Base-by-base conservation (phyloP, 1,140 invertebrate species). In the Halictus rubicundus region DNA sequence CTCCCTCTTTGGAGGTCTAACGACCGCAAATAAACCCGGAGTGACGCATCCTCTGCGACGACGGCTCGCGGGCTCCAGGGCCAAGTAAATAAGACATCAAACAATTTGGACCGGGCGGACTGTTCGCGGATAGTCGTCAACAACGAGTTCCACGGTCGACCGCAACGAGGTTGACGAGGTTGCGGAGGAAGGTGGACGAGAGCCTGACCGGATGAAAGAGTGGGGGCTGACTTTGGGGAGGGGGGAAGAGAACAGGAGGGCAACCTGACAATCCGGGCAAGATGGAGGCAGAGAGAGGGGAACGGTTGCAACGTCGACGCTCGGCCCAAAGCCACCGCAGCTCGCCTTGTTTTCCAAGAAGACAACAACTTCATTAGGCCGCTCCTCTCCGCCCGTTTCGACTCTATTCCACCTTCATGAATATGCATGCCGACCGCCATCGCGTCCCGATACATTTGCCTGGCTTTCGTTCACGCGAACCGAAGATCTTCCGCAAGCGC, bases 301-400 rank as follows among this genome's bases (percentile, higher is more conserved):
- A 78, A 27, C 72, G 78, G 16, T 32, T 37, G 65, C 65, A n/a
- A 63, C 21, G 60, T 19, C 61, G 65, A 68, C 54, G 76, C 80
- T 69, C 86, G 82, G 73, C 61, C 88, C 87, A 88, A 88, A 88
- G 86, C 89, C 88, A 68, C 79, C 83, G 73, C 87, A 87, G 72
- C 86, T 87, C 83, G 87, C 84, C 88, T 89, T 90, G 89, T 91
- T 89, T 91, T 87, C 91, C 90, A 90, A 91, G 91, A 89, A 92
- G 90, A 91, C 91, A 89, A 89, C 89, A 92, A 91, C 90, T 92
- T 92, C 90, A 92, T 92, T 92, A 92, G 90, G 87, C 88, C 87
- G 86, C 89, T 89, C 89, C 87, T 90, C 87, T 91, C 88, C 88
- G 86, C 87, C 89, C 78, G 87, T 91, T 90, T 90, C 89, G 75